Evolutionary conservation across 2,113 vertebrate species (phyloP), one percentile per base, ranked within the genome.

Genomic region (Apodemus sylvaticus): DNA sequence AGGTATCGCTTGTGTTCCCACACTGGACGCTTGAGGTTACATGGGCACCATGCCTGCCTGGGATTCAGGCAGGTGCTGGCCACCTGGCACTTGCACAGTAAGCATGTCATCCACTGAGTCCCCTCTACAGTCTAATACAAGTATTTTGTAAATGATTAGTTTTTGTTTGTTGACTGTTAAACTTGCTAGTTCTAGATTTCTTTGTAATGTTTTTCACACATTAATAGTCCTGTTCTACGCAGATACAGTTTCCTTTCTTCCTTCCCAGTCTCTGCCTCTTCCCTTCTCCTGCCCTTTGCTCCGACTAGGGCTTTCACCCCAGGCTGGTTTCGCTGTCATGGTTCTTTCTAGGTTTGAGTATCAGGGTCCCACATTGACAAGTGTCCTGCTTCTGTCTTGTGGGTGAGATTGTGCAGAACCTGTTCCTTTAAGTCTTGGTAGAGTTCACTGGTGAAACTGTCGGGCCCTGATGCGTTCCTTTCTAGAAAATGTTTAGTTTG

Each of bases 171-270:
- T 86, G 68, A 51, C 48, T 96, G 60, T 66, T 82, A 51, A 93
- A 39, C 26, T 89, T 64, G 16, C 53, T 39, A 73, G 42, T 91
- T 93, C 51, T 71, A 70, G 70, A 86, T 11, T 39, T 76, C 89
- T 92, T 92, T 66, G 26, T 29, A 29, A 31, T 66, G 64, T 48
- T 92, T 76, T 83, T 92, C 81, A 62, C 90, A 16, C 68, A 51
- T 26, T 70, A 14, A 31, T 85, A 58, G 16, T 94, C 60, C 62
- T 94, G 31, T 31, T 48, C 4, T 42, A 68, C 76, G 31, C 26
- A 91, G 24, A 31, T 70, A 55, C 93, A 45, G 34, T 24, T 81
- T 90, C 96, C 79, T 19, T 68, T 91, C 68, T 85, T 94, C n/a
- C 62, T 92, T 58, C 58, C 60, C 34, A 48, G 8, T 71, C 2